Evolutionary conservation across 2,888 invertebrate genomes (phyloP).

Genomic region (Metallyticus violacea): DNA sequence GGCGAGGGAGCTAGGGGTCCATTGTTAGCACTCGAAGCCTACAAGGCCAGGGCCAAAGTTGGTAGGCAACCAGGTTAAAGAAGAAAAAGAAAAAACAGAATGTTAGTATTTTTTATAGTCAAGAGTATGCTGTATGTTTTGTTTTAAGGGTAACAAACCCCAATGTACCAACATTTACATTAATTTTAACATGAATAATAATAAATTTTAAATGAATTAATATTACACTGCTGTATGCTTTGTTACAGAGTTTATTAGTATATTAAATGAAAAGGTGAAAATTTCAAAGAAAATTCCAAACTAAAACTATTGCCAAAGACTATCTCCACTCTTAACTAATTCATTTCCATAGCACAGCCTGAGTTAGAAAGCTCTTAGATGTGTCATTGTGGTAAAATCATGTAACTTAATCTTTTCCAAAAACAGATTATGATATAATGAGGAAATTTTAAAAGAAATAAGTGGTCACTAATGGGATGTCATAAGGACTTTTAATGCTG

Average conservation of each 20-base stretch:
- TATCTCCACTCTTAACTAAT: neutral
- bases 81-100: conserved; percentile 66
- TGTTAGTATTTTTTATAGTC: conserved; percentile 54
- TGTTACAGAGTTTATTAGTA: neutral
- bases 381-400: neutral
- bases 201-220: conserved; percentile 33
- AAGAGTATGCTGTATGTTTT: conserved; percentile 26
- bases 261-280: neutral
- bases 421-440: neutral
- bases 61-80: conserved; percentile 60
- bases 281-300: neutral
- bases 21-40: conserved; percentile 74
- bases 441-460: neutral
- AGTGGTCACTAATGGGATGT: neutral
- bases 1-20: conserved; percentile 32
- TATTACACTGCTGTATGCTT: conserved; percentile 39
- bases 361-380: neutral
- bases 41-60: conserved; percentile 46
- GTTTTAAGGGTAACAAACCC: conserved; percentile 33
- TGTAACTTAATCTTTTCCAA: neutral
- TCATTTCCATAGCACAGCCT: too few relatives aligned
- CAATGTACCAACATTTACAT: conserved; percentile 24
- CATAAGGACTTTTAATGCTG: too few relatives aligned
- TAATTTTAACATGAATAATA: neutral
- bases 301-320: neutral